A percentile compares a stretch with the other conserved stretches of the same genome.
These are phyloP conservation scores for Acyrthosiphon pisum DNA, from an alignment of 1,140 invertebrate genomes.

Conservation along the genomic window DNA sequence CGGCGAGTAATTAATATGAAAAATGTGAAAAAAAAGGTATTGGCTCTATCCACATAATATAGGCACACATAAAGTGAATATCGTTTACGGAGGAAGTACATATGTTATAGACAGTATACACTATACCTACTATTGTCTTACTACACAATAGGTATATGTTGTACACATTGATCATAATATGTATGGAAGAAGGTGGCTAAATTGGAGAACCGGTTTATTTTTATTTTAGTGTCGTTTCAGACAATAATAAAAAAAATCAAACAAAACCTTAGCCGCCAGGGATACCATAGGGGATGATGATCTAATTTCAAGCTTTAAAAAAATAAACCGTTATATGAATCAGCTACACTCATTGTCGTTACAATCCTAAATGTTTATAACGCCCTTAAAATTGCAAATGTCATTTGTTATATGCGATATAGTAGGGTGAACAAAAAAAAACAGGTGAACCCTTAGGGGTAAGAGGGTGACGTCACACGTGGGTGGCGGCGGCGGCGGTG, in stretches of 20 bases:
- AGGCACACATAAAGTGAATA: background rate
- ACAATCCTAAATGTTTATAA: slow-evolving; percentile 52
- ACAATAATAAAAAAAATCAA: slow-evolving; percentile 19
- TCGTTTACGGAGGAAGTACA: background rate
- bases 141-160: background rate
- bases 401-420: slow-evolving; percentile 10
- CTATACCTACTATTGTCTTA: background rate
- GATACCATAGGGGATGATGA: slow-evolving; percentile 21
- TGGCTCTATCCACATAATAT: background rate
- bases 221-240: background rate
- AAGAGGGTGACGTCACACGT: slow-evolving; percentile 57
- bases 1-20: background rate
- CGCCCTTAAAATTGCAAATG: slow-evolving; percentile 55
- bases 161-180: background rate
- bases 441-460: slow-evolving; percentile 57
- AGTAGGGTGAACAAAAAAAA: slow-evolving; percentile 55
- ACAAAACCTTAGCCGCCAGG: background rate
- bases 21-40: background rate
- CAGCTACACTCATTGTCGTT: slow-evolving; percentile 41
- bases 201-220: background rate
- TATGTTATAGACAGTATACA: background rate
- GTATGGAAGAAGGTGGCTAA: background rate
- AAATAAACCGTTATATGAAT: slow-evolving; percentile 43
- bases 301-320: slow-evolving; percentile 41
- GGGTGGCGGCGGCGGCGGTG: slow-evolving; percentile 43